Conservation (phyloP, 2,797 vertebrate species). For the Acanthornis magna region DNA sequence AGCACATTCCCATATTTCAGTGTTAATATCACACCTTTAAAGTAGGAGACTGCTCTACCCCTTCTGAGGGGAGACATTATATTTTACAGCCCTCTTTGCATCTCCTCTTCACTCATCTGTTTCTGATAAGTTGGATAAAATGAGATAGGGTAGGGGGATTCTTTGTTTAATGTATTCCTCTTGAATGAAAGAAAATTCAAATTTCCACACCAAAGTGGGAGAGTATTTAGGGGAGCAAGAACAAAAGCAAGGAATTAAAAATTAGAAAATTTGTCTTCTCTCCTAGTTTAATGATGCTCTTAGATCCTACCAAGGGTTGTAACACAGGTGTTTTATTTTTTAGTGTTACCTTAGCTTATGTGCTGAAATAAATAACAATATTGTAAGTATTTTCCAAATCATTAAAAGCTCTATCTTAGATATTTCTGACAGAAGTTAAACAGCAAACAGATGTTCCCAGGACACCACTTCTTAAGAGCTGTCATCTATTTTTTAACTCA, state of each 20-base stretch:
- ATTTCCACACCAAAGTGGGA: not conserved
- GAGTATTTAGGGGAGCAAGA: not conserved
- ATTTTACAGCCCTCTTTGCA: not conserved
- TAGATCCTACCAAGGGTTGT: not conserved
- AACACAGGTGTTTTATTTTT: not conserved
- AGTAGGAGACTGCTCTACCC: not conserved
- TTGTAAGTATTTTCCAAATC: not conserved
- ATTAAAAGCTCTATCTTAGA: not conserved
- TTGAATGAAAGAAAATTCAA: not conserved
- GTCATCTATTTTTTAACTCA: not conserved
- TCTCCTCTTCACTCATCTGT: not conserved
- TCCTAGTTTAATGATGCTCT: not conserved
- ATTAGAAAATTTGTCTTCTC: not conserved
- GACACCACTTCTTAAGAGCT: constrained; percentile 15
- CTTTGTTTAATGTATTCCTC: not conserved
- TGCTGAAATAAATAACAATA: not conserved
- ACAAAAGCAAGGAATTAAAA: not conserved
- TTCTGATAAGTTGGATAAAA: not conserved
- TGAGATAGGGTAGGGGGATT: not conserved
- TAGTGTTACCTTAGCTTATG: not conserved
- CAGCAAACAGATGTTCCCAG: constrained; percentile 37
- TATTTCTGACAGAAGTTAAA: constrained; percentile 36
- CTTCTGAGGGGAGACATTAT: not conserved
- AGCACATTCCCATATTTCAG: not conserved
- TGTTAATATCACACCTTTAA: not conserved